phyloP scores from a whole-genome alignment of 1,140 invertebrate genomes.

The Drosophila melanogaster region Release_6_plus_ISO1_MT NT_033777.3:20384001-20384500 shows the following conservation, averaged over 20 bases:
- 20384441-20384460: conserved; percentile 58
- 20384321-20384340: conserved; percentile 42
- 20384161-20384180: conserved; percentile 60
- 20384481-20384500: conserved; percentile 63
- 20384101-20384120: conserved; percentile 35
- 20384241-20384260: conserved; percentile 26
- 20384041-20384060: not conserved
- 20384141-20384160: conserved; percentile 60
- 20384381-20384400: conserved; percentile 55
- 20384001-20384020: conserved; percentile 11
- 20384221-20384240: conserved; percentile 19
- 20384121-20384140: conserved; percentile 60
- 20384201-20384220: not conserved
- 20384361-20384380: conserved; percentile 24
- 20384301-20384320: conserved; percentile 19
- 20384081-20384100: conserved; percentile 32
- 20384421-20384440: conserved; percentile 40
- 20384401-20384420: conserved; percentile 47
- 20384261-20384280: conserved; percentile 22
- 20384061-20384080: conserved; percentile 16
- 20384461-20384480: conserved; percentile 43
- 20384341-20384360: conserved; percentile 36
- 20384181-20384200: conserved; percentile 36
- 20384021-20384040: conserved; percentile 9
- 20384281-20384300: conserved; percentile 44